Evolutionary conservation across 2,888 invertebrate species (phyloP).

Genomic region (Argynnis bischoffii): DNA sequence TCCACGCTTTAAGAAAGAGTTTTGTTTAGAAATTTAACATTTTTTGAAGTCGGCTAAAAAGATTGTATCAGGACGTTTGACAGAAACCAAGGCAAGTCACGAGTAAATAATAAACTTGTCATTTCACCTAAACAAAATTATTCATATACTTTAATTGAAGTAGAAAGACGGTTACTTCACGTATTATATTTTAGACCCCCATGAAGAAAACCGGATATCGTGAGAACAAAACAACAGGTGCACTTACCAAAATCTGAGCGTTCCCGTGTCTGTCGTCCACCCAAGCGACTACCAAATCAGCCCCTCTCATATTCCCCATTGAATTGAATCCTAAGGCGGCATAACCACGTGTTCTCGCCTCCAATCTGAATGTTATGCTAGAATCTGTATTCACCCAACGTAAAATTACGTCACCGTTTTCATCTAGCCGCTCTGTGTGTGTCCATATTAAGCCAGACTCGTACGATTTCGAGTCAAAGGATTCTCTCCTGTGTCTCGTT

Average conservation of each 20-base stretch:
- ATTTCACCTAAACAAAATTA: neutral
- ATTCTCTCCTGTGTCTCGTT: conserved; percentile 63
- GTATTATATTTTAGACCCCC: conserved; percentile 26
- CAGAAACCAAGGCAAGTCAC: too few relatives aligned
- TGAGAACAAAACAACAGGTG: conserved; percentile 45
- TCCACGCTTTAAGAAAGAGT: too few relatives aligned
- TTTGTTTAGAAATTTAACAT: too few relatives aligned
- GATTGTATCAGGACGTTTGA: too few relatives aligned
- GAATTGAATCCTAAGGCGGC: conserved; percentile 93
- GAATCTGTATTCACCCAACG: conserved; percentile 89
- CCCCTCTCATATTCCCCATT: conserved; percentile 89
- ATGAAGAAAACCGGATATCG: conserved; percentile 34
- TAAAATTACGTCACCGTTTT: conserved; percentile 79
- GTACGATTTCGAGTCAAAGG: conserved; percentile 73
- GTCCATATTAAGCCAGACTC: conserved; percentile 80
- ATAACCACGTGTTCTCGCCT: conserved; percentile 92
- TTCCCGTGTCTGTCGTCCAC: conserved; percentile 86
- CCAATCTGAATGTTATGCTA: conserved; percentile 91
- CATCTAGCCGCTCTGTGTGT: conserved; percentile 81
- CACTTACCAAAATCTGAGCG: conserved; percentile 91
- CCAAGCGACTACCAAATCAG: conserved; percentile 95
- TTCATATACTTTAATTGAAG: neutral
- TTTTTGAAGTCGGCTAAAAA: too few relatives aligned
- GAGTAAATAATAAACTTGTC: too few relatives aligned
- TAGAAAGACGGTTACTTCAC: neutral